Conservation (phyloP, 2,888 invertebrate species). For the Scaptomyza polygonia region DNA sequence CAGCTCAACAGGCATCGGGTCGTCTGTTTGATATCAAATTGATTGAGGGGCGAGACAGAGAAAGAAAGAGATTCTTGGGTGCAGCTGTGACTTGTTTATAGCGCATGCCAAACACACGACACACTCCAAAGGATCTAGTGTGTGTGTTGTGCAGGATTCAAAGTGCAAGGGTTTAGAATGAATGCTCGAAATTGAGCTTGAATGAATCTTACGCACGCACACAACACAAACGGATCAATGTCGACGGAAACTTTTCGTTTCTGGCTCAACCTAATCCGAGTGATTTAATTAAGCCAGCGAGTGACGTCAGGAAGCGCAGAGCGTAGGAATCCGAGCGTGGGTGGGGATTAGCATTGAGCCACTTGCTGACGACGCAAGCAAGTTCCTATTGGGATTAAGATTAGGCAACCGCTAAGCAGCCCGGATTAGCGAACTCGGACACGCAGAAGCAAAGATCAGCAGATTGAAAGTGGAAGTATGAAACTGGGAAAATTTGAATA, state of each 20-base stretch:
- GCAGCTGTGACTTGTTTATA: constrained; percentile 34
- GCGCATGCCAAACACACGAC: constrained; percentile 62
- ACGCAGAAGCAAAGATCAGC: neutral
- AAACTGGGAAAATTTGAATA: neutral
- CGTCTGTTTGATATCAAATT: constrained; percentile 68
- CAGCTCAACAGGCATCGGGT: constrained; percentile 49
- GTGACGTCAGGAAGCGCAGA: constrained; percentile 41
- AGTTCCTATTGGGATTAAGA: constrained; percentile 68
- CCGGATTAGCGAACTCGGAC: constrained; percentile 46
- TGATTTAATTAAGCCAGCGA: constrained; percentile 59
- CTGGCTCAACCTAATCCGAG: constrained; percentile 52
- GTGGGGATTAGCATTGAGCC: constrained; percentile 55
- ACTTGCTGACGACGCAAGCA: constrained; percentile 5
- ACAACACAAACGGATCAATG: neutral
- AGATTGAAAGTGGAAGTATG: neutral
- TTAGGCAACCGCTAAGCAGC: constrained; percentile 58
- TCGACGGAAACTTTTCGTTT: neutral
- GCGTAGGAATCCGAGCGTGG: constrained; percentile 23
- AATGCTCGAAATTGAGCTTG: constrained; percentile 17
- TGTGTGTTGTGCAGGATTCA: neutral
- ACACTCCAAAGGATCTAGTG: neutral
- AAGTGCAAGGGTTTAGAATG: constrained; percentile 37
- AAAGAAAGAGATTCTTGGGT: constrained; percentile 28
- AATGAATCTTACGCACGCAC: constrained; percentile 44
- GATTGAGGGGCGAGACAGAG: constrained; percentile 41